Evolutionary conservation across 2,888 invertebrate genomes (phyloP).

Genomic region (Flabesymbios commensalis): DNA sequence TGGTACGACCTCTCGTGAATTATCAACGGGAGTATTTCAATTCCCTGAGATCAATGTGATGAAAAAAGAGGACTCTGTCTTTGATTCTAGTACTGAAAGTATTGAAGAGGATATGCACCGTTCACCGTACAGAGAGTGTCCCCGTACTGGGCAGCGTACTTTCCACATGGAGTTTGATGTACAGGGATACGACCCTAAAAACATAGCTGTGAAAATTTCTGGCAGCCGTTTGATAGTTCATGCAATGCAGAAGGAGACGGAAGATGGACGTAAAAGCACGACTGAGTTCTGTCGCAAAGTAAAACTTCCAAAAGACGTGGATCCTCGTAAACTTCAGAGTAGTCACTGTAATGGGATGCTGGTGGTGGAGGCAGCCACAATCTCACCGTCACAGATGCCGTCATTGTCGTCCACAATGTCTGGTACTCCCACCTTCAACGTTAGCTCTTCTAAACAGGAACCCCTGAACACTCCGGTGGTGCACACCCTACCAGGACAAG

Average conservation of each 20-base stretch:
- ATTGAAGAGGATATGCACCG: background rate
- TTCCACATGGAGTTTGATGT: constrained; percentile 31
- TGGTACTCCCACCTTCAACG: background rate
- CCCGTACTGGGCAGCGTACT: constrained; percentile 21
- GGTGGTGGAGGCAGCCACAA: constrained; percentile 19
- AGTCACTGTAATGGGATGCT: constrained; percentile 13
- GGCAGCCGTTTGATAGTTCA: constrained; percentile 19
- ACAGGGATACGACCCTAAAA: constrained; percentile 18
- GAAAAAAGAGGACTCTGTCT: background rate
- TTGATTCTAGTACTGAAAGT: constrained; percentile 1
- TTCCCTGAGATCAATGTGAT: constrained; percentile 3
- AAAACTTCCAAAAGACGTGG: constrained; percentile 28
- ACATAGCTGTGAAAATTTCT: constrained; percentile 27
- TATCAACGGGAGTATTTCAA: background rate
- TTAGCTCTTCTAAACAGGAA: background rate
- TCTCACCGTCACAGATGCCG: no score
- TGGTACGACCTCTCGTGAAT: no score
- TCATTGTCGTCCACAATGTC: background rate
- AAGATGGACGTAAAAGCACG: constrained; percentile 23
- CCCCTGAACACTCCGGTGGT: constrained; percentile 8
- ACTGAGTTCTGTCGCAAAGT: constrained; percentile 33
- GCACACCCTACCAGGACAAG: background rate
- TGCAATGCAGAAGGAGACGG: constrained; percentile 23
- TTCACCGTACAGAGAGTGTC: constrained; percentile 21
- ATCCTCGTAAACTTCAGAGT: constrained; percentile 16